Percentiles rank a stretch among this genome's conserved stretches.
Evolutionary conservation across 2,797 vertebrate genomes (phyloP).

Genomic region (Anguilla marmorata): DNA sequence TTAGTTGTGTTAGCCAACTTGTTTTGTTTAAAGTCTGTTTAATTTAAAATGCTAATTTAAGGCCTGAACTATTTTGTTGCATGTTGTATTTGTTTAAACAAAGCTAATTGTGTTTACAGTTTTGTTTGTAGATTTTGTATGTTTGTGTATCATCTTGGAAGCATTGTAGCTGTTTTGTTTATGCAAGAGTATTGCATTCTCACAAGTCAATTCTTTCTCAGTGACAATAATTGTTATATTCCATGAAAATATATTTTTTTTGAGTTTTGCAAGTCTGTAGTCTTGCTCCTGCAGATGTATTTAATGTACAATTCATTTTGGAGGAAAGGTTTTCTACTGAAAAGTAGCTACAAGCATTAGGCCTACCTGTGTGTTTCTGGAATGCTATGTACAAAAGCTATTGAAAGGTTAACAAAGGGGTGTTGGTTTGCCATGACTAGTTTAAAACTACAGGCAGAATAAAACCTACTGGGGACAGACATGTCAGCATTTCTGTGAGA

Average conservation of each 20-base stretch:
- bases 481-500: constrained; percentile 70
- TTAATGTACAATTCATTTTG: not conserved
- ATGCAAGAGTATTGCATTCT: not conserved
- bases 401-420: constrained; percentile 35
- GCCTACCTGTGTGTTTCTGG: constrained; percentile 29
- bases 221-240: not conserved
- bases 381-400: constrained; percentile 43
- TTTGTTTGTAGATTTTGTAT: not conserved
- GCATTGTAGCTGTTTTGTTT: not conserved
- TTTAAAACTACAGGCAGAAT: constrained; percentile 45
- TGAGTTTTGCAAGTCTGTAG: not conserved
- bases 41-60: not conserved
- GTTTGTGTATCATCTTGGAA: not conserved
- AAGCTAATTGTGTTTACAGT: not conserved
- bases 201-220: not conserved
- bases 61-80: not conserved
- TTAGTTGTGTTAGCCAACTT: not conserved
- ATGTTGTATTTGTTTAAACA: not conserved
- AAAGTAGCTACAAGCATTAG: constrained; percentile 17
- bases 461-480: constrained; percentile 59
- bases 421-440: not conserved
- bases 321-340: not conserved
- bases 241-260: not conserved
- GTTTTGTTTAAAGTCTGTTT: not conserved
- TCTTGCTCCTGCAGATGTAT: not conserved